phyloP scores from a whole-genome alignment of 2,113 vertebrate genomes.

The Perccottus glenii region DNA sequence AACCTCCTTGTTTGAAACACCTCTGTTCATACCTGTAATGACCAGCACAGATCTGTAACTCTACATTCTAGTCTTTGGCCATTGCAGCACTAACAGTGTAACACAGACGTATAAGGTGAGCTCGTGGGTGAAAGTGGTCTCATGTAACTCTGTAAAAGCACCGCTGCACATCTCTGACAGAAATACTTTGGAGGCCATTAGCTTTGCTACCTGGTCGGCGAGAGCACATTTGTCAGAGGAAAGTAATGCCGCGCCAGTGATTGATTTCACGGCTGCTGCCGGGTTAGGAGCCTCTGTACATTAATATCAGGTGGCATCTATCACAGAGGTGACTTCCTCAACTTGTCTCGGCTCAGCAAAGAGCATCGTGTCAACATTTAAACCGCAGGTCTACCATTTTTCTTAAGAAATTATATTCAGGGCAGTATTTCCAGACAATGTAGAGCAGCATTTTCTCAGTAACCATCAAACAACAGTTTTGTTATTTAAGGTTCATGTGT shows the following conservation, averaged over 20 bases:
- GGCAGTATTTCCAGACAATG: too few relatives aligned
- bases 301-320: slow-evolving; percentile 75
- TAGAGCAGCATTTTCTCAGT: too few relatives aligned
- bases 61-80: too few relatives aligned
- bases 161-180: slow-evolving; percentile 69
- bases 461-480: too few relatives aligned
- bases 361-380: slow-evolving; percentile 55
- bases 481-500: too few relatives aligned
- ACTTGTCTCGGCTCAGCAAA: slow-evolving; percentile 40
- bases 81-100: slow-evolving; percentile 28
- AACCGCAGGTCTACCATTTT: slow-evolving; percentile 30
- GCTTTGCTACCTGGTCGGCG: slow-evolving; percentile 66
- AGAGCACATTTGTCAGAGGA: slow-evolving; percentile 74
- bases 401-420: too few relatives aligned
- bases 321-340: slow-evolving; percentile 70
- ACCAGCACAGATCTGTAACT: too few relatives aligned
- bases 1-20: too few relatives aligned
- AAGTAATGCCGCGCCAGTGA: slow-evolving; percentile 63
- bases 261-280: slow-evolving; percentile 70
- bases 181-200: slow-evolving; percentile 79
- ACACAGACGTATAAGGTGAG: slow-evolving; percentile 30
- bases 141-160: slow-evolving; percentile 67
- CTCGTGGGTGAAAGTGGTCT: slow-evolving; percentile 37
- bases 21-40: too few relatives aligned
- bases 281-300: slow-evolving; percentile 68